Conservation (phyloP, 2,888 invertebrate genomes). For the Scelioninae gen. 1 region DNA sequence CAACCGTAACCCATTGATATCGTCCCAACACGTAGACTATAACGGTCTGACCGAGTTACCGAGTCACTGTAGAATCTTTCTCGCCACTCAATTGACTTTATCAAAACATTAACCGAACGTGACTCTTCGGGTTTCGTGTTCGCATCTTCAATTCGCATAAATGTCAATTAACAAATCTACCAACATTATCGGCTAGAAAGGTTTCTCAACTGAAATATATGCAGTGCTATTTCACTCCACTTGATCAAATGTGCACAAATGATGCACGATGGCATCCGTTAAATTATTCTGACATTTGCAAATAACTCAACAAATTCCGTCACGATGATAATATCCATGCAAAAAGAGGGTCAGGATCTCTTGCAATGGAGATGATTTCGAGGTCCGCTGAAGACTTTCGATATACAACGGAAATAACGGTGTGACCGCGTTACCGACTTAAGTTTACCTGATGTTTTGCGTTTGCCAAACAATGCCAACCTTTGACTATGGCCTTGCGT, state of each 20-base stretch:
- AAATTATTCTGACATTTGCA: background rate
- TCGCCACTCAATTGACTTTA: conserved; percentile 42
- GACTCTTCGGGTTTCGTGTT: conserved; percentile 37
- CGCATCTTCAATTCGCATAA: conserved; percentile 35
- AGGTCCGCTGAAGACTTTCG: conserved; percentile 51
- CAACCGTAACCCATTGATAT: conserved; percentile 79
- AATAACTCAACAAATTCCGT: conserved; percentile 3
- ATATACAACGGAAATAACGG: conserved; percentile 62
- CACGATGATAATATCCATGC: background rate
- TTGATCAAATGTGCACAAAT: background rate
- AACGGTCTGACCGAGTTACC: conserved; percentile 81
- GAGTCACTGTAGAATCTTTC: conserved; percentile 59
- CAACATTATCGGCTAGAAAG: conserved; percentile 36
- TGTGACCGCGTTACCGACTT: conserved; percentile 64
- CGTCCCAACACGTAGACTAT: conserved; percentile 75
- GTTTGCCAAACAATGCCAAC: conserved; percentile 40
- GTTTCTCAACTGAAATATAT: conserved; percentile 25
- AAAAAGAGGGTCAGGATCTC: conserved; percentile 46
- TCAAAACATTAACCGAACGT: conserved; percentile 58
- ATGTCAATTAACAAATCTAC: conserved; percentile 51
- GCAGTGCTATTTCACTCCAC: background rate
- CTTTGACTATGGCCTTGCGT: conserved; percentile 74
- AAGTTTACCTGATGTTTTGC: conserved; percentile 20
- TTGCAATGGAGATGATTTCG: conserved; percentile 12
- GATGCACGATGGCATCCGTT: background rate